These are phyloP conservation scores for Desmodus rotundus DNA, from an alignment of 2,113 vertebrate species.

Conservation along the genomic window DNA sequence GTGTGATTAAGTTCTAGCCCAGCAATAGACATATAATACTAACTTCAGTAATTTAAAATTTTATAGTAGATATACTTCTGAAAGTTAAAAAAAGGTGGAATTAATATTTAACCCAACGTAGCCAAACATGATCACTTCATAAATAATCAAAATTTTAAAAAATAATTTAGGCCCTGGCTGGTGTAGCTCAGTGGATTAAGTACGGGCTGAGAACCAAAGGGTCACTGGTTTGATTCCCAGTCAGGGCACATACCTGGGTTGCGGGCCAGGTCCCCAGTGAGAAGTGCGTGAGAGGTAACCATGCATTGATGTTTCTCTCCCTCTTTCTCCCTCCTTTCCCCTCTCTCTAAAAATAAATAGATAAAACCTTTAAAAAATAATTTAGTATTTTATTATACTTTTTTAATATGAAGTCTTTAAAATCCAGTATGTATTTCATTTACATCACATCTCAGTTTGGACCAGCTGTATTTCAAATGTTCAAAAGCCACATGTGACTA, in stretches of 20 bases:
- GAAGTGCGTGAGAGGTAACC: too few relatives aligned
- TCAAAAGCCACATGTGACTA: background rate
- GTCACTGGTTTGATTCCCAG: too few relatives aligned
- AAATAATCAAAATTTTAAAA: background rate
- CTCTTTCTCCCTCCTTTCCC: too few relatives aligned
- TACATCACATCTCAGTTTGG: background rate
- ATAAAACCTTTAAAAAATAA: background rate
- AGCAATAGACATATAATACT: background rate
- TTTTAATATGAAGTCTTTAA: background rate
- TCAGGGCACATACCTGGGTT: too few relatives aligned
- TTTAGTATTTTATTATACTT: background rate
- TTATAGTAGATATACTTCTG: background rate
- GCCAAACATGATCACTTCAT: background rate
- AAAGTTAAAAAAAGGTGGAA: background rate
- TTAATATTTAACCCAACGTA: background rate
- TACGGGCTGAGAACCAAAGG: too few relatives aligned
- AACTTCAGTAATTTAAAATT: background rate
- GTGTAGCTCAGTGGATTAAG: background rate
- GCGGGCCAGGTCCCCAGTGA: too few relatives aligned
- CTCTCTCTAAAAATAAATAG: too few relatives aligned
- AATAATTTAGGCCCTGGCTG: background rate
- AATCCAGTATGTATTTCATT: background rate
- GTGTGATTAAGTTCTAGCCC: background rate
- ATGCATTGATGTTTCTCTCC: too few relatives aligned
- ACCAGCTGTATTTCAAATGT: background rate